phyloP scores from a whole-genome alignment of 30 jellyfish, hydroid and myxozoan genomes.

The Cassiopea xamachana region DNA sequence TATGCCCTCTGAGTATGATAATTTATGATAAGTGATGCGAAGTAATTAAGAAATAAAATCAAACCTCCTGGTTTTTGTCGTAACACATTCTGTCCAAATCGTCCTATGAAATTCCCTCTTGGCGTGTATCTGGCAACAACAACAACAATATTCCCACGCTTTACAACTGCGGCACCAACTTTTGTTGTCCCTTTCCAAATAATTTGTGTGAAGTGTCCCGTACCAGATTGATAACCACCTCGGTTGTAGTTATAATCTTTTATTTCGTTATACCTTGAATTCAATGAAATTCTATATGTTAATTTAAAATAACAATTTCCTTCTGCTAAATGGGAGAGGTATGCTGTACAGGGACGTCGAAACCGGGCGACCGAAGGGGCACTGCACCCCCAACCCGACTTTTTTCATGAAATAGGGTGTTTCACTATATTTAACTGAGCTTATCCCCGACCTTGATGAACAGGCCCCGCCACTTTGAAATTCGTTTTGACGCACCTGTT shows the following conservation, averaged over 20 bases:
- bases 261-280: constrained; percentile 74
- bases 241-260: constrained; percentile 61
- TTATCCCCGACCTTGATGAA: no score
- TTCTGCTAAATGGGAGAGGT: no score
- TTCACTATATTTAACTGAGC: no score
- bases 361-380: no score
- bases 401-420: no score
- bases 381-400: no score
- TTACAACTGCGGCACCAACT: constrained; percentile 80
- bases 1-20: no score
- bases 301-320: no score
- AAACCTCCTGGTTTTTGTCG: constrained; percentile 70
- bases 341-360: no score
- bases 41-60: background rate
- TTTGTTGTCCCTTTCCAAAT: constrained; percentile 79
- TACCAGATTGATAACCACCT: constrained; percentile 44
- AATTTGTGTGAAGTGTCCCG: constrained; percentile 87
- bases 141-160: constrained; percentile 53
- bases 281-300: background rate
- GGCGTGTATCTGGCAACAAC: constrained; percentile 84
- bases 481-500: no score
- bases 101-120: constrained; percentile 63
- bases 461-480: no score
- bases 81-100: constrained; percentile 57
- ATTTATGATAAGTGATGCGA: background rate